Evolutionary conservation across 2,888 invertebrate species (phyloP), one percentile per base, ranked within the genome.

Genomic region (Dasysyrphus tricinctus): DNA sequence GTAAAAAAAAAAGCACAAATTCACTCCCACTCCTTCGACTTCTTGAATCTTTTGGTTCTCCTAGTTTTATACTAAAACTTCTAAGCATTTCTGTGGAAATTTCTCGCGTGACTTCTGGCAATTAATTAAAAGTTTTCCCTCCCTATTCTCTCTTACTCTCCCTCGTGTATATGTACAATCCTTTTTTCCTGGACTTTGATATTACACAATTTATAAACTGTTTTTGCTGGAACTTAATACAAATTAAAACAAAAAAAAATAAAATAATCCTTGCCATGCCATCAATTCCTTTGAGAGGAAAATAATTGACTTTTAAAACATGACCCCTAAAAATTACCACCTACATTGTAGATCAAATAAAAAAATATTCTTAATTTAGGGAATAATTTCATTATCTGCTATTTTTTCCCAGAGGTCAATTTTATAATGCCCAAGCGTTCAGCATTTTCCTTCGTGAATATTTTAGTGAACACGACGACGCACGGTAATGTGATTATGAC

Each of bases 41-140:
- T 19, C 32, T 57, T 16, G 19, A 9, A 29, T 49, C 39, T 29
- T 29, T 56, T 19, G 9, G 11, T 16, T 11, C 29, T 51, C 19
- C 14, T 29, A 67, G 72, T 85, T 70, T 80, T 69, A 49, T 47
- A 63, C 51, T n/a, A 49, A 34, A 63, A 75, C 65, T 75, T 86
- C 44, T 63, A 72, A 67, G 54, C 24, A 77, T 75, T 86, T 86
- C 82, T 82, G 82, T 78, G 78, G 82, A 86, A 86, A 86, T 86
- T 82, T 86, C 79, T 86, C 75, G 86, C 86, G 86, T 86, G 86
- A 86, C 86, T 86, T 78, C 78, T 75, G 49, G 75, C 70, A 59
- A 86, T 86, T 86, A 86, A 86, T 86, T 86, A 86, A 79, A 86
- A 86, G 65, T 82, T 86, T 82, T 61, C 44, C 51, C 75, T 54